Evolutionary conservation across 2,888 invertebrate genomes (phyloP), one percentile per base, ranked within the genome.

Genomic region (Scaptomyza cyrtandrae): DNA sequence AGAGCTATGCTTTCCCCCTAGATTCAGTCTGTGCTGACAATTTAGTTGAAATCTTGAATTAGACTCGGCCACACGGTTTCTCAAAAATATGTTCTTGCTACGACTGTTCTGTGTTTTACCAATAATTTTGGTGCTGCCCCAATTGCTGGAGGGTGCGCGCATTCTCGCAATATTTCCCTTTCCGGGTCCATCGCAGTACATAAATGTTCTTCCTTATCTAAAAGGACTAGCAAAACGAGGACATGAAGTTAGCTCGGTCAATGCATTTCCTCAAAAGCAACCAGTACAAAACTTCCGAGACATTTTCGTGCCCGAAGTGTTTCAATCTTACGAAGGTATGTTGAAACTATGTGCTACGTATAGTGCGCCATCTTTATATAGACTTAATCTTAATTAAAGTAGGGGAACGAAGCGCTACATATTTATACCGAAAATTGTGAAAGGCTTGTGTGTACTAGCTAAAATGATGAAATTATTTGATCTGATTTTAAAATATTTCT

Each of bases 191-290:
- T 90, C 90, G 14, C 90, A 90, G 33, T 92, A 91, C 58, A 89
- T 91, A 4, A 81, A 91, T 49, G 91, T 80, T 1, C 44, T 83
- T 44, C 74, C 91, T 0, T 75, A 91, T 46, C 70, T 92, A 37
- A 89, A 89, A 41, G 88, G 71, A 2, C 77, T 93, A 3, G 91
- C 91, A 0, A 72, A 80, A 1, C 79, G 89, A 1, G 92, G 93
- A 0, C 93, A 93, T 65, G 80, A 92, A 13, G 81, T 93, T 0
- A 92, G 90, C 4, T 88, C 91, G 0, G 80, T 91, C 2, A 89
- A 88, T 29, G 89, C 89, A 0, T 90, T 89, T 78, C 91, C 91
- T 0, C 86, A 87, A 48, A 88, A 89, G 52, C 74, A 81, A 6
- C 83, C 86, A 0, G 31, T 91, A 0, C 59, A 73, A 13, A 91